These are phyloP conservation scores for Tubulanus polymorphus DNA, from an alignment of 2,888 invertebrate genomes.

Conservation along the genomic window DNA sequence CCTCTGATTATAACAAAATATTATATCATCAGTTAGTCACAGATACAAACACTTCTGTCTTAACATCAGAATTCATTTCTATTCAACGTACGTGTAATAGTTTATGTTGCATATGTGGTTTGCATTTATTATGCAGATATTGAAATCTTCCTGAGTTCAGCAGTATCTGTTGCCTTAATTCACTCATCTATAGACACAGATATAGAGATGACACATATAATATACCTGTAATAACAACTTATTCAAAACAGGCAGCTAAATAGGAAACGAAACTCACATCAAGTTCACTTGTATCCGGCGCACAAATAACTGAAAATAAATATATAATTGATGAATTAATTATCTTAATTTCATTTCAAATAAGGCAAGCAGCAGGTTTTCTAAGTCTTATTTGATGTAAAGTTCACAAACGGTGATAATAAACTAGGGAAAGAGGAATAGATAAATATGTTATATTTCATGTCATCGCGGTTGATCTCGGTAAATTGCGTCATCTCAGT, in stretches of 20 bases:
- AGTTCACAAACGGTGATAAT: too few species aligned
- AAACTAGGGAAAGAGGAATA: too few species aligned
- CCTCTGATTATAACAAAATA: slow-evolving; percentile 22
- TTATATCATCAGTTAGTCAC: not conserved
- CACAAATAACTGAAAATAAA: slow-evolving; percentile 23
- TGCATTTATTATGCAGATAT: not conserved
- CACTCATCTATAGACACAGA: slow-evolving; percentile 25
- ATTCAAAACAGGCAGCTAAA: not conserved
- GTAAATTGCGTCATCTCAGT: too few species aligned
- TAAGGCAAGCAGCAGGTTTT: too few species aligned
- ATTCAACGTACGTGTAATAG: slow-evolving; percentile 17
- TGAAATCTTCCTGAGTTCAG: slow-evolving; percentile 28
- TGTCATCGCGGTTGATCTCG: too few species aligned
- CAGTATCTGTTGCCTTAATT: slow-evolving; percentile 28
- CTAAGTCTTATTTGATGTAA: too few species aligned
- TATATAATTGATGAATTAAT: not conserved
- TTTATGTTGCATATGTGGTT: slow-evolving; percentile 18
- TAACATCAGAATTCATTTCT: not conserved
- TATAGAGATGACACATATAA: not conserved
- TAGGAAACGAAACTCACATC: slow-evolving; percentile 18
- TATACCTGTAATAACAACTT: not conserved
- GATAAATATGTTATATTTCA: too few species aligned
- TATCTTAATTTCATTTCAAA: not conserved
- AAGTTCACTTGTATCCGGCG: slow-evolving; percentile 26
- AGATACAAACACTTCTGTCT: slow-evolving; percentile 3